A percentile compares a stretch with the other conserved stretches of the same genome.
Evolutionary conservation across 1,140 invertebrate species (phyloP).

Genomic region (Ditylenchus dipsaci): DNA sequence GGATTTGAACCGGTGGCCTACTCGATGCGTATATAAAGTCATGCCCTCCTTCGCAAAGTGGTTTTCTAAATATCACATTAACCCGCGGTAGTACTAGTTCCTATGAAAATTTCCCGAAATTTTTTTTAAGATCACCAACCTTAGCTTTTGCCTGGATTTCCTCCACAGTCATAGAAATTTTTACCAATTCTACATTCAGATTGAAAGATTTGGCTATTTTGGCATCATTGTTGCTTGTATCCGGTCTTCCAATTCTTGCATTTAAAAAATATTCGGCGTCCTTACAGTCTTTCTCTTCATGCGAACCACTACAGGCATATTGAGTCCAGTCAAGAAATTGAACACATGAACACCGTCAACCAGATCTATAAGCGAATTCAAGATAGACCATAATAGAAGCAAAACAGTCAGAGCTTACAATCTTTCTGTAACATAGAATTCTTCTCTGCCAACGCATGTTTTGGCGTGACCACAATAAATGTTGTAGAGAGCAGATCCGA

Average conservation of each 20-base stretch:
- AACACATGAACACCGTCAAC: constrained; percentile 51
- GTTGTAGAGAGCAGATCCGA: constrained; percentile 33
- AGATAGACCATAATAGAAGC: background rate
- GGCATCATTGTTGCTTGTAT: no score
- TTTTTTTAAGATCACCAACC: constrained; percentile 7
- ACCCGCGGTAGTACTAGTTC: no score
- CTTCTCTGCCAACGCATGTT: constrained; percentile 34
- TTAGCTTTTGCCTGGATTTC: constrained; percentile 40
- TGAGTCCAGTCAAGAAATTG: constrained; percentile 64
- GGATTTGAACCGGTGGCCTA: no score
- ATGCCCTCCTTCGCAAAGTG: no score
- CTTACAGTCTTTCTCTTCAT: background rate
- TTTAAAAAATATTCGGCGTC: background rate
- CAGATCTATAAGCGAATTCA: background rate
- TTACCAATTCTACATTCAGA: no score
- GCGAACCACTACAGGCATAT: constrained; percentile 68
- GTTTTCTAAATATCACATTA: no score
- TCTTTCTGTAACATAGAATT: background rate
- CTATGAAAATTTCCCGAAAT: no score
- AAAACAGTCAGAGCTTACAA: background rate
- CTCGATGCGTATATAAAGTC: no score
- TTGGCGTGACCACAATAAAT: constrained; percentile 41
- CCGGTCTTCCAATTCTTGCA: background rate
- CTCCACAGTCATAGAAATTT: background rate
- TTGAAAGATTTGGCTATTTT: no score